Evolutionary conservation across 2,888 invertebrate genomes (phyloP), one percentile per base, ranked within the genome.

Genomic region (Mythimna lalbum): DNA sequence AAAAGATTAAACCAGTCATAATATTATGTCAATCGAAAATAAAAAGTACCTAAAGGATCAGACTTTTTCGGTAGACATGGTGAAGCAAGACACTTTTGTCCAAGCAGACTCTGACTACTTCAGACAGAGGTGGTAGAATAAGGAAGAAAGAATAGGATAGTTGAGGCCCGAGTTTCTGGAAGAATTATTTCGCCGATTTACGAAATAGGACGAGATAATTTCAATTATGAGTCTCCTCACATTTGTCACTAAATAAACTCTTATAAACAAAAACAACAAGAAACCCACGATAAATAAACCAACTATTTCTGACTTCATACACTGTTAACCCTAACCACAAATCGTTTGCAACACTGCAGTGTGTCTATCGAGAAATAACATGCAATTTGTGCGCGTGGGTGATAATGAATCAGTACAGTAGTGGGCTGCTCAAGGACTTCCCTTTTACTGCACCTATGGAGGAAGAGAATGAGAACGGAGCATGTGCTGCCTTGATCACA

Each of bases 371-470:
- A 86, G 86, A 86, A 86, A 86, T 87, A 82, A 82, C 76, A 82
- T 86, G 89, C 88, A 90, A 88, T 89, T 90, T 88, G 86, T 70
- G 61, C 83, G 91, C 90, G 95, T 95, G 93, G 95, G 95, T 84
- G 92, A 88, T 89, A 89, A 90, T 94, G 95, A 95, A 90, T 94
- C 94, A 92, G 88, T 83, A 82, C 78, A 81, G 77, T 81, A 82
- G 93, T 93, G 92, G 94, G 94, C 84, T 76, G 91, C 69, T 89
- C 95, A 95, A 95, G 95, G 95, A 93, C 92, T 93, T 92, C 88
- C 94, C 94, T 95, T 93, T 92, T 95, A 95, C 93, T 93, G 89
- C 90, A 89, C 76, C 82, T 85, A 84, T 82, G 67, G 82, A 88
- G 87, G 90, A 92, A 91, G 90, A 89, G 85, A 87, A 85, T 81